A percentile compares a stretch with the other conserved stretches of the same genome.
Conservation (phyloP, 1,140 invertebrate species). For the Akabosia matsudoensis region DNA sequence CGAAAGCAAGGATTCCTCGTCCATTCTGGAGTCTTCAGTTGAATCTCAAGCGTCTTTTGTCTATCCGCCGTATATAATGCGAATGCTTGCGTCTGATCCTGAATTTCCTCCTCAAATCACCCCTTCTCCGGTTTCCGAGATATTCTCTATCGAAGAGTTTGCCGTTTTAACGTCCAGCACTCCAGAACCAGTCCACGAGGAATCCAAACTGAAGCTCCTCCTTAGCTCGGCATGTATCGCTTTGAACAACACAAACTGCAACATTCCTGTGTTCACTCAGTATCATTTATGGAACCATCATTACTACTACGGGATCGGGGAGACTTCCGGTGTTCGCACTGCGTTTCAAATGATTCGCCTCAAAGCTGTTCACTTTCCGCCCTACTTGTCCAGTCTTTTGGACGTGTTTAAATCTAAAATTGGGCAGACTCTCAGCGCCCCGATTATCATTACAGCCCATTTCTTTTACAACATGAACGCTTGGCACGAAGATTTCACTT, state of each 20-base stretch:
- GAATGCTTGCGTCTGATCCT: neutral
- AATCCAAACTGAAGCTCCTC: slow-evolving; percentile 78
- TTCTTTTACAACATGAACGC: slow-evolving; percentile 77
- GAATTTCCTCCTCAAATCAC: slow-evolving; percentile 51
- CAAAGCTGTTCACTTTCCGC: slow-evolving; percentile 70
- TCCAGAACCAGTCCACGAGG: slow-evolving; percentile 62
- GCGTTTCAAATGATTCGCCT: slow-evolving; percentile 87
- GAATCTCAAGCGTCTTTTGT: neutral
- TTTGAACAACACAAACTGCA: slow-evolving; percentile 73
- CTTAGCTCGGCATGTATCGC: slow-evolving; percentile 80
- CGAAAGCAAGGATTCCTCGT: neutral
- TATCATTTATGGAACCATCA: slow-evolving; percentile 76
- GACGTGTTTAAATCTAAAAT: slow-evolving; percentile 77
- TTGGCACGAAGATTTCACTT: slow-evolving; percentile 61
- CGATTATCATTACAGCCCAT: slow-evolving; percentile 71
- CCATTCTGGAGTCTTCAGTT: neutral
- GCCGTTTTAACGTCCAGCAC: slow-evolving; percentile 67
- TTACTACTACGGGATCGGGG: slow-evolving; percentile 74
- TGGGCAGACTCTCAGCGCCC: slow-evolving; percentile 58
- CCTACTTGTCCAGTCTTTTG: slow-evolving; percentile 71
- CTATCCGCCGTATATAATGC: neutral
- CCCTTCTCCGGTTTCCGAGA: slow-evolving; percentile 58
- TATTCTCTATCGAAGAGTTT: slow-evolving; percentile 82
- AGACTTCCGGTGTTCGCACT: slow-evolving; percentile 64
- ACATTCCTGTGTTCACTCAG: slow-evolving; percentile 83